Evolutionary conservation across 2,113 vertebrate species (phyloP).

Genomic region (Pseudopodoces humilis): DNA sequence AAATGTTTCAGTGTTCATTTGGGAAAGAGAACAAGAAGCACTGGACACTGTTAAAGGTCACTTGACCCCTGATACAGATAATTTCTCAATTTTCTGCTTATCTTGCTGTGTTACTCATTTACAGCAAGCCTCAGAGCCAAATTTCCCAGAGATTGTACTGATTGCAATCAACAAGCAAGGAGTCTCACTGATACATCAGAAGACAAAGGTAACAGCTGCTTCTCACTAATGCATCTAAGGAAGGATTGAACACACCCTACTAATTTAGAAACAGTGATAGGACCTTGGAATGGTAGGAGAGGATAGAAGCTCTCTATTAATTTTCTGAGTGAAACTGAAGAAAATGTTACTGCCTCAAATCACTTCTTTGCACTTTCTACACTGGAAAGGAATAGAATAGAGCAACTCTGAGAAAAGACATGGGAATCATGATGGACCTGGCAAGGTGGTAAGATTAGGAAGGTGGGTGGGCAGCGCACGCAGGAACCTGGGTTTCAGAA

Average conservation of each 20-base stretch:
- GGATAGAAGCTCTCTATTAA: not conserved
- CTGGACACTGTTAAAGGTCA: not conserved
- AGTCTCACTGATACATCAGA: constrained; percentile 88
- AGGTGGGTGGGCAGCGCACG: not conserved
- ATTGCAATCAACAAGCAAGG: constrained; percentile 94
- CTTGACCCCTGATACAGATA: not conserved
- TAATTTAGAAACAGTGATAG: not conserved
- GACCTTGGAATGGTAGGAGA: not conserved
- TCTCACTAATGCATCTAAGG: not conserved
- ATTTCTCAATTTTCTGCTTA: not conserved
- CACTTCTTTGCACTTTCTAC: not conserved
- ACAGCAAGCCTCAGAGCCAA: constrained; percentile 92
- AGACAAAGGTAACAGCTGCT: constrained; percentile 85
- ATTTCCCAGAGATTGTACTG: constrained; percentile 88
- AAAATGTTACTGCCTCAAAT: not conserved
- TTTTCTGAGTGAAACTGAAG: not conserved
- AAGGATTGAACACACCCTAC: not conserved
- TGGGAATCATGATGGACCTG: not conserved
- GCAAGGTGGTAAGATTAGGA: not conserved
- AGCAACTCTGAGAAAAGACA: not conserved
- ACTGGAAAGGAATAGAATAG: not conserved
- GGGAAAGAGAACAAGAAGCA: not conserved
- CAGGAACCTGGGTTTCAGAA: not conserved
- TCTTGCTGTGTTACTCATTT: not conserved
- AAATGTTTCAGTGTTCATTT: not conserved